Conservation (phyloP, 2,888 invertebrate genomes). For the Apamea monoglypha region DNA sequence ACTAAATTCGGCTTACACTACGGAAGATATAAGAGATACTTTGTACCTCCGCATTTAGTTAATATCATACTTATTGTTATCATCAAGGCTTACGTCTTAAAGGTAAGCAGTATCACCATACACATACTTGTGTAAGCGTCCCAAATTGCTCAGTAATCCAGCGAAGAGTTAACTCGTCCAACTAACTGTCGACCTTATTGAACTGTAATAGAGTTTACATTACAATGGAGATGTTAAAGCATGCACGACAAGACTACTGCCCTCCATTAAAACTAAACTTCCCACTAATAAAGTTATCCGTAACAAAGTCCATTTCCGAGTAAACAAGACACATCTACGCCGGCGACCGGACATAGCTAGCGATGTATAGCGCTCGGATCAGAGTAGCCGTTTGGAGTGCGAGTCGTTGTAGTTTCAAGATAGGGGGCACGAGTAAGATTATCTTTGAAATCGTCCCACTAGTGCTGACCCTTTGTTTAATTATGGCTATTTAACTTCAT, state of each 20-base stretch:
- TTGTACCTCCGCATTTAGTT: constrained; percentile 57
- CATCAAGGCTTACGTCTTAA: constrained; percentile 57
- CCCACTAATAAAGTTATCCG: constrained; percentile 75
- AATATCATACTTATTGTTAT: constrained; percentile 61
- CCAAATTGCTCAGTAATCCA: constrained; percentile 63
- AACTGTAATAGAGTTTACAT: constrained; percentile 54
- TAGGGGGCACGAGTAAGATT: constrained; percentile 51
- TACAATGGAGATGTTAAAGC: constrained; percentile 38
- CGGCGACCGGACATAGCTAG: constrained; percentile 60
- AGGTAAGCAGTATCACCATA: constrained; percentile 58
- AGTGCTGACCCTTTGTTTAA: constrained; percentile 54
- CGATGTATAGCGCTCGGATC: constrained; percentile 69
- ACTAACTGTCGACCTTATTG: constrained; percentile 58
- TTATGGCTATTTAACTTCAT: constrained; percentile 42
- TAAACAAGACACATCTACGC: constrained; percentile 71
- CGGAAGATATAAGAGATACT: constrained; percentile 34
- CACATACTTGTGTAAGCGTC: constrained; percentile 60
- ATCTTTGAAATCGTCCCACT: constrained; percentile 51
- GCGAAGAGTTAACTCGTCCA: constrained; percentile 42
- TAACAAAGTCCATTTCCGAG: constrained; percentile 78
- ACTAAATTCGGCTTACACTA: constrained; percentile 58
- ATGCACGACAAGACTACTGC: constrained; percentile 68
- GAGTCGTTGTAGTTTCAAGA: constrained; percentile 46
- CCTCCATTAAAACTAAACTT: constrained; percentile 79
- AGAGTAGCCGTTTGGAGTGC: constrained; percentile 65